Base-by-base conservation (phyloP, 2,797 vertebrate species). In the Micromesistius poutassou region DNA sequence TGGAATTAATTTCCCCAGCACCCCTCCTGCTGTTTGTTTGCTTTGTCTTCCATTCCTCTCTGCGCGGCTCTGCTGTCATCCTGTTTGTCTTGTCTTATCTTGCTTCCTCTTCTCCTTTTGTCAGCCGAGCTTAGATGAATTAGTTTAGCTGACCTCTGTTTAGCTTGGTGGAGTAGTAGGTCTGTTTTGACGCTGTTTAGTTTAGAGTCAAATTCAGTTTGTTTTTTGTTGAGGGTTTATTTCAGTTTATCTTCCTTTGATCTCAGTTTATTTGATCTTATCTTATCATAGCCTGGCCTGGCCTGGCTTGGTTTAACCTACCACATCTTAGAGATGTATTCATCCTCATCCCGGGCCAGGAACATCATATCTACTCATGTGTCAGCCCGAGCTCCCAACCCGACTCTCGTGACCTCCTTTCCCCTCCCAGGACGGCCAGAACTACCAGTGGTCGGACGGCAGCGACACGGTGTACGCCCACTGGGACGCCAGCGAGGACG, bases 401-500 rank as follows among this genome's bases (percentile, higher is more conserved):
- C 35, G 12, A 50, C 71, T 42, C 55, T 30, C 78, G 62, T 82
- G 46, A 62, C 91, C 86, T 76, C 80, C 28, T 70, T 78, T 78
- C 1, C 30, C 1, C 30, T 82, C 38, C 10, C 93, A 99, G 97
- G 93, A 93, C 0, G 96, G 95, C 33, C 90, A 94, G 82, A 93
- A 93, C 85, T 97, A 97, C 87, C 93, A 93, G 66, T 99, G 98
- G 97, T 94, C 94, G 0, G 97, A 98, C 87, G 95, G 96, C 74
- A 95, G 94, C 4, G 94, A 94, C 83, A 95, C 94, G 4, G 88
- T 95, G 55, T 97, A 96, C 88, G 95, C 94, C 12, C 95, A 95
- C 86, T 99, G 97, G 97, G 94, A 95, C 76, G 88, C 95, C 0
- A 79, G 91, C 76, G 93, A 95, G 5, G 93, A 95, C 5, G 92